Base-by-base conservation (phyloP, 2,888 invertebrate genomes). In the Chouioia cunea region DNA sequence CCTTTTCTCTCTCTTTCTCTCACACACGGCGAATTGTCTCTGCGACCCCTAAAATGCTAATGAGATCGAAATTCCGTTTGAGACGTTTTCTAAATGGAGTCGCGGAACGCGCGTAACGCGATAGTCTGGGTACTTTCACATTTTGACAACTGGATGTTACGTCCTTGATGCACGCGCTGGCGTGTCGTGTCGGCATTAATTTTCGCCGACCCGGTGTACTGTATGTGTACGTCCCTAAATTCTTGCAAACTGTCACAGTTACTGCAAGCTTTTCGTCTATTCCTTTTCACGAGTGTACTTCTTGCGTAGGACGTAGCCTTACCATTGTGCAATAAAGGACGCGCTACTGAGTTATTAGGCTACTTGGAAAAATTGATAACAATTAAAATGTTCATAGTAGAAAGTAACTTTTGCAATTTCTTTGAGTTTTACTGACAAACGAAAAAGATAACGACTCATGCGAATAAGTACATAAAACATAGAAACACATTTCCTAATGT, bases 61-160 rank as follows among this genome's bases (percentile, higher is more conserved):
- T 68, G 50, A 44, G 60, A 71, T 68, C 60, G 66, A 65, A 63
- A 66, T 48, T 65, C 64, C 43, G 6, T 14, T 16, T 48, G 57
- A 71, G 71, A 59, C 70, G 66, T 70, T 74, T 74, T 74, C 66
- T 72, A 60, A 74, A 72, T 72, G 60, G 74, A 71, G 69, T 47
- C 48, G 52, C 52, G n/a, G 54, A 2, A 36, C 27, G 44, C 53
- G 53, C 46, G 66, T 48, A 58, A 20, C 4, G 22, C 2, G 44
- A 44, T 36, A n/a, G 44, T 54, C 44, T 12, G 36, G 70, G 76
- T 73, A 79, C 76, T 78, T 79, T 78, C 76, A 74, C 76, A 79
- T 81, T 81, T 80, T 80, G 80, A 80, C 80, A 81, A 81, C 80
- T 80, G 76, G 77, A 79, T 76, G 78, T 80, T 80, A 79, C 76